A percentile compares a stretch with the other conserved stretches of the same genome.
phyloP scores from a whole-genome alignment of 1,140 invertebrate species.

The Oppia nitens region DNA sequence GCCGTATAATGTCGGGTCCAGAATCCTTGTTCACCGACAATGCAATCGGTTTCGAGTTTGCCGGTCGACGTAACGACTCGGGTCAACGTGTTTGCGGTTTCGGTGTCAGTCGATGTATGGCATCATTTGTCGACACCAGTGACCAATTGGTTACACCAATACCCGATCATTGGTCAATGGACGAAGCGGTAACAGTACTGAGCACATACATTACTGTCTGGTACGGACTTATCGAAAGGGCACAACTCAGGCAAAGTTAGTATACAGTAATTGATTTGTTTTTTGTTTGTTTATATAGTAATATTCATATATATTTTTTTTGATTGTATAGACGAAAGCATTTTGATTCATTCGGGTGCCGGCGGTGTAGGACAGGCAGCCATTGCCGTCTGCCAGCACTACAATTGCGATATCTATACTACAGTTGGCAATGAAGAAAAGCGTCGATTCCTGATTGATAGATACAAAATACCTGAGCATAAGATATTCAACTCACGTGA shows the following conservation, averaged over 20 bases:
- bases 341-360: conserved; percentile 84
- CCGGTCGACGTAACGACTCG: conserved; percentile 45
- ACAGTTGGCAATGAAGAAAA: conserved; percentile 73
- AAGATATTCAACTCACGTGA: conserved; percentile 85
- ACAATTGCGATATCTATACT: conserved; percentile 69
- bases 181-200: conserved; percentile 74
- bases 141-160: conserved; percentile 72
- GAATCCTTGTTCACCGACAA: background rate
- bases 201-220: conserved; percentile 85
- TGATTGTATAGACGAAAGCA: conserved; percentile 58
- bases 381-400: conserved; percentile 71
- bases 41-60: conserved; percentile 82
- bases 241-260: conserved; percentile 60
- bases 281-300: no score
- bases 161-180: conserved; percentile 67
- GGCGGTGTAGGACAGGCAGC: conserved; percentile 92
- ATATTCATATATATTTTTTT: conserved; percentile 26
- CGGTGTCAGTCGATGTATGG: conserved; percentile 73
- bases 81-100: conserved; percentile 77
- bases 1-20: conserved; percentile 43
- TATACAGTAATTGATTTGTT: no score
- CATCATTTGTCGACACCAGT: conserved; percentile 68
- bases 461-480: conserved; percentile 57
- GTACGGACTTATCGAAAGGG: conserved; percentile 72
- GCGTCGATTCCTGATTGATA: conserved; percentile 63